Percentiles rank a stretch among this genome's conserved stretches.
These are phyloP conservation scores for Sciurus niger DNA, from an alignment of 2,113 vertebrate genomes.

Conservation along the genomic window DNA sequence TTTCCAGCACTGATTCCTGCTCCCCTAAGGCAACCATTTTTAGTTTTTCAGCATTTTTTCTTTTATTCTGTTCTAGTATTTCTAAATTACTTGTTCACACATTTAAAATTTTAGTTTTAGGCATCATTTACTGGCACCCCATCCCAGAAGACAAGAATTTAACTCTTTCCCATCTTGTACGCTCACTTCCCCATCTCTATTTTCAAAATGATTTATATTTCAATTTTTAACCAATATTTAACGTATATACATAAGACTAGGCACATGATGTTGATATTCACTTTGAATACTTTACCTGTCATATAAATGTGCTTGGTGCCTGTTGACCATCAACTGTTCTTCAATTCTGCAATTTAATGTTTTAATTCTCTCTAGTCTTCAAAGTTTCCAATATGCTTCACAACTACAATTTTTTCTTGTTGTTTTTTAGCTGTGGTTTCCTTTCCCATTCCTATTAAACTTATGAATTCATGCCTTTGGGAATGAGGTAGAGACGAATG, in stretches of 20 bases:
- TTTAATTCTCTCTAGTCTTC: not conserved
- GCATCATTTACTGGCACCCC: not conserved
- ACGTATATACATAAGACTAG: not conserved
- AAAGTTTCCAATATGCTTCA: not conserved
- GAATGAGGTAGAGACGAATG: slow-evolving; percentile 24
- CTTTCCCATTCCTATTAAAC: not conserved
- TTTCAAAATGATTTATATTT: slow-evolving; percentile 26
- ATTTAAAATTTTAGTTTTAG: not conserved
- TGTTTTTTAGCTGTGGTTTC: not conserved
- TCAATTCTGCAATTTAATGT: not conserved
- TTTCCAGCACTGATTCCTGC: not conserved
- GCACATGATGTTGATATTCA: not conserved
- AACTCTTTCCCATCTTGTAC: not conserved
- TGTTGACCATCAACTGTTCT: not conserved
- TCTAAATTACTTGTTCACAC: not conserved
- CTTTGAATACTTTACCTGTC: not conserved
- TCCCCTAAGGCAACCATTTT: not conserved
- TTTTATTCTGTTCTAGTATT: not conserved
- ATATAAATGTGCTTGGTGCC: not conserved
- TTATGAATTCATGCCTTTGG: slow-evolving; percentile 16
- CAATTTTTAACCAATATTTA: not conserved
- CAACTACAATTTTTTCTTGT: not conserved
- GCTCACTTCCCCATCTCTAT: not conserved
- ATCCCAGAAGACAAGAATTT: not conserved
- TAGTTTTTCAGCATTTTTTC: not conserved